Conservation (phyloP, 2,797 vertebrate genomes). For the Siniperca scherzeri region DNA sequence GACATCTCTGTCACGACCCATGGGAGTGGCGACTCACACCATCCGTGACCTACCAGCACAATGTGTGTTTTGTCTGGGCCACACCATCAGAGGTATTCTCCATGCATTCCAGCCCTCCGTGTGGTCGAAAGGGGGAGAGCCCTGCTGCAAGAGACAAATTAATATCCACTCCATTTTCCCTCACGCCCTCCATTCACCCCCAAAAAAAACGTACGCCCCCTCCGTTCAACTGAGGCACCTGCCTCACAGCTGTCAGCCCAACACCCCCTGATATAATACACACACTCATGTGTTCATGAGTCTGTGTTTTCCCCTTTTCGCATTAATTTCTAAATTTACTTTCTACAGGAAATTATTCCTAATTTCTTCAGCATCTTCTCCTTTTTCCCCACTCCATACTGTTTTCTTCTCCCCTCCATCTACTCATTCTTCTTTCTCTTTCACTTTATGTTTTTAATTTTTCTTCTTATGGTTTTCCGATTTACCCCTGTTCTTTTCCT, state of each 20-base stretch:
- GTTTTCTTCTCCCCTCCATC: not conserved
- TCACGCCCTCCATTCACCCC: conserved; percentile 37
- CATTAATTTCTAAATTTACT: conserved; percentile 21
- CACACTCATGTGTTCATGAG: not conserved
- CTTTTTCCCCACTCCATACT: not conserved
- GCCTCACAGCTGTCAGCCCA: conserved; percentile 76
- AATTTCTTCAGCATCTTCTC: not conserved
- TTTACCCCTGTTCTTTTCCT: not conserved
- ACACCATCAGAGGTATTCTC: conserved; percentile 80
- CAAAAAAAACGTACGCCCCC: not conserved
- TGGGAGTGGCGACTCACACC: conserved; percentile 83
- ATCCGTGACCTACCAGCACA: conserved; percentile 83
- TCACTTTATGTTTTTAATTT: not conserved
- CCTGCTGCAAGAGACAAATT: conserved; percentile 79
- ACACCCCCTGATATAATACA: conserved; percentile 23
- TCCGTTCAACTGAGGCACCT: conserved; percentile 73
- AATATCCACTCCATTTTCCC: conserved; percentile 79
- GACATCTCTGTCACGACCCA: conserved; percentile 82
- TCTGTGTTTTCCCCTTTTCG: conserved; percentile 1
- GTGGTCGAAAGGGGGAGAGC: conserved; percentile 72
- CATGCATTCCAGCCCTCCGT: conserved; percentile 84
- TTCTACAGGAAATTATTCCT: not conserved
- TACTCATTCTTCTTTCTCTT: not conserved
- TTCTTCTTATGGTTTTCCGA: not conserved
- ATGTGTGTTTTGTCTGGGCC: conserved; percentile 87